A percentile compares a stretch with the other conserved stretches of the same genome.
phyloP scores from a whole-genome alignment of 2,888 invertebrate species.

The Myathropa florea region DNA sequence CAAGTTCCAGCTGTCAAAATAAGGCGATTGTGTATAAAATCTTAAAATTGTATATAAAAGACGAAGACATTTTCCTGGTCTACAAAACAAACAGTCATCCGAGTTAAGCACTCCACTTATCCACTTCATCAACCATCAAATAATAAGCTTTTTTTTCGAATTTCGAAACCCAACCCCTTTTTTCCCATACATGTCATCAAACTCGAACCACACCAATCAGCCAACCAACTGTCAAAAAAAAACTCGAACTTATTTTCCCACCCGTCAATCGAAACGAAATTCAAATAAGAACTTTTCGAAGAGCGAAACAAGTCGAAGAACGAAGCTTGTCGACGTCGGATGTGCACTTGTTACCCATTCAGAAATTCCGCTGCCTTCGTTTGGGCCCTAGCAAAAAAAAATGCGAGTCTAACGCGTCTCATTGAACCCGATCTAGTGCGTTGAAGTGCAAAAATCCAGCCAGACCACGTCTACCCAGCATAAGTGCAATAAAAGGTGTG shows the following conservation, averaged over 20 bases:
- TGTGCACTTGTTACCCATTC: constrained; percentile 64
- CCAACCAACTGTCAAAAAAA: constrained; percentile 46
- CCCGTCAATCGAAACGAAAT: constrained; percentile 28
- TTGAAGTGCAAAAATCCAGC: constrained; percentile 11
- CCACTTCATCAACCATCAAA: constrained; percentile 18
- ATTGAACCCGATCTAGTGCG: constrained; percentile 22
- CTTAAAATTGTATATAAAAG: no score
- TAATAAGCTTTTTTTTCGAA: constrained; percentile 21
- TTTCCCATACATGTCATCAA: not conserved
- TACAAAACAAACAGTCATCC: constrained; percentile 28
- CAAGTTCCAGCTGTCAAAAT: no score
- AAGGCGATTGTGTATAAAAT: no score
- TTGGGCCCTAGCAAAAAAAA: constrained; percentile 7
- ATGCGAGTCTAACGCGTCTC: constrained; percentile 26
- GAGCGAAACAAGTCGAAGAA: constrained; percentile 66
- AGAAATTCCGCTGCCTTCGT: constrained; percentile 54
- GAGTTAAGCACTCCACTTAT: not conserved
- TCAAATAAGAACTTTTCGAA: constrained; percentile 69
- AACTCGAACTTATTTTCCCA: constrained; percentile 7
- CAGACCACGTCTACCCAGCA: not conserved
- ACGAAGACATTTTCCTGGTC: no score
- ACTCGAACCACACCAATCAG: not conserved
- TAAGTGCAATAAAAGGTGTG: constrained; percentile 59
- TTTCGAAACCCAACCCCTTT: constrained; percentile 4
- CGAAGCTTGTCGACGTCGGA: constrained; percentile 70